phyloP scores from a whole-genome alignment of 2,113 vertebrate species.

The Ginglymostoma cirratum region DNA sequence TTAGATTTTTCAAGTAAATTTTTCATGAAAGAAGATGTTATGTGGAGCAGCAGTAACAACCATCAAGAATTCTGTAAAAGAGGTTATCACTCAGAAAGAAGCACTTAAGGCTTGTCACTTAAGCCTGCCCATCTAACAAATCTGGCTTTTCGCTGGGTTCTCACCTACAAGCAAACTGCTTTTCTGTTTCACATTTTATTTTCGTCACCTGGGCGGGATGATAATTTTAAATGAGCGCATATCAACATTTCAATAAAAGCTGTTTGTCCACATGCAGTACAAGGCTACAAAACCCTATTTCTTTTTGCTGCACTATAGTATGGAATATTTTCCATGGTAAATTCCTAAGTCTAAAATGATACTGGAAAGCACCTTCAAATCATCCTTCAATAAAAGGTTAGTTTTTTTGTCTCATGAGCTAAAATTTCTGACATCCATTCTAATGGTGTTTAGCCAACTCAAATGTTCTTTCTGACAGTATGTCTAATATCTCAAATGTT shows the following conservation, averaged over 20 bases:
- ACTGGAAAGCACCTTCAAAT: background rate
- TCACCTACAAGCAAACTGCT: background rate
- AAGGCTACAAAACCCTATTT: background rate
- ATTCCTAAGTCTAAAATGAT: background rate
- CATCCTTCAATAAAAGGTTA: background rate
- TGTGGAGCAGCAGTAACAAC: background rate
- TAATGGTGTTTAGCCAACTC: background rate
- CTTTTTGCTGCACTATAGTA: background rate
- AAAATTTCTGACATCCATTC: background rate
- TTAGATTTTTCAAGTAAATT: background rate
- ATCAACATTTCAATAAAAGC: background rate
- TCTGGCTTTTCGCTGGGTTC: background rate
- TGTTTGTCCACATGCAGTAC: background rate
- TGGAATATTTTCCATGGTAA: background rate
- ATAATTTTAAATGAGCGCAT: background rate
- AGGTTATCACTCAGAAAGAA: background rate
- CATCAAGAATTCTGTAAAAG: background rate
- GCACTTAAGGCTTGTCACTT: background rate
- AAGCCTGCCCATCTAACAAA: background rate
- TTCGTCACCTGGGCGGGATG: background rate
- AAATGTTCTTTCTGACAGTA: background rate
- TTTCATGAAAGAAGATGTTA: background rate
- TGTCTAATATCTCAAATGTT: background rate
- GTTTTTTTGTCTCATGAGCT: background rate
- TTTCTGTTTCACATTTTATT: background rate